Evolutionary conservation across 1,140 invertebrate species (phyloP), one percentile per base, ranked within the genome.

Genomic region (Scaptomyza montana): DNA sequence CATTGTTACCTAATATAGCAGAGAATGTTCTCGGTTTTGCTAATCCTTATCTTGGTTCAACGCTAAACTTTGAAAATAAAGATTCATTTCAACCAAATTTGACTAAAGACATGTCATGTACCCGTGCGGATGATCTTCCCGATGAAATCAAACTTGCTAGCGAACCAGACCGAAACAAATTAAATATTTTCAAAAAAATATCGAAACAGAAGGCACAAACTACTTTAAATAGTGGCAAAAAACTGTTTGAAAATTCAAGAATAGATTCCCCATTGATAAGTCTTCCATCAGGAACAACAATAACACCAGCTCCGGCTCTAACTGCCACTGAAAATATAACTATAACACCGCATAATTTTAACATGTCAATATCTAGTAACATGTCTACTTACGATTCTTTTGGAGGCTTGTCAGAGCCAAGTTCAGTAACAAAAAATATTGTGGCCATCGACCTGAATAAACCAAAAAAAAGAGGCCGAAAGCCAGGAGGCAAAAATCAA

Each of bases 141-240:
- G 46, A 61, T 3, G 78, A 55, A 66, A 66, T 72, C 7, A 91
- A 97, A 92, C 90, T 97, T 19, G 93, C 94, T 1, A 95, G 94
- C 3, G 96, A 97, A 90, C 96, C 96, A 1, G 95, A 97, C 89
- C 96, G 95, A 90, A 95, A 95, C 89, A 97, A 97, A 91, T 91
- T 96, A 25, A 97, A 97, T 92, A 96, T 97, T 86, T 96, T 97
- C 77, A 97, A 96, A 87, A 97, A 97, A 92, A 96, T 97, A 43
- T 90, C 91, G 80, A 91, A 91, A 10, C 81, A 72, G 9, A 86
- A 82, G 30, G 28, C 53, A 0, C 36, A 39, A 39, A 36, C 21
- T n/a, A 33, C 45, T 3, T n/a, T 64, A 13, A 47, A 50, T 50
- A 53, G 65, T 2, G 16, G n/a, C 5, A 30, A 55, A 30, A 71